These are phyloP conservation scores for Stratiolaelaps scimitus DNA, from an alignment of 1,140 invertebrate genomes.

Conservation along the genomic window DNA sequence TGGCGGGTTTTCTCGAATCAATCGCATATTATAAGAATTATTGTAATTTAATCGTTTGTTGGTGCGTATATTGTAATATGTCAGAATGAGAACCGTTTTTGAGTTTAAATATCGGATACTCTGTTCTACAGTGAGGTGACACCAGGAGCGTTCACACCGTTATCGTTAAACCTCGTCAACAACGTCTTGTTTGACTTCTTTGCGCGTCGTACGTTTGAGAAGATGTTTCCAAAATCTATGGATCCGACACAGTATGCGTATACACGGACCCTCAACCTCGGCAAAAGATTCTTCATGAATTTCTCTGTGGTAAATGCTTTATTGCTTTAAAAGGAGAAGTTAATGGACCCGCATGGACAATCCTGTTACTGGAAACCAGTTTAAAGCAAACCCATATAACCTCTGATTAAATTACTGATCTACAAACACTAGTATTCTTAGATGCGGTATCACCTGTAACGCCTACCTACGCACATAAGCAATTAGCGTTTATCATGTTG, in stretches of 20 bases:
- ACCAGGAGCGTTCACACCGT: background rate
- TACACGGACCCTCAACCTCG: background rate
- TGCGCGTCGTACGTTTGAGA: background rate
- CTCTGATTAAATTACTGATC: too few relatives aligned
- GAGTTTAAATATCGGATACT: background rate
- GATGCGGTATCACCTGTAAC: background rate
- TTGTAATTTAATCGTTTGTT: background rate
- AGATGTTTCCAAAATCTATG: background rate
- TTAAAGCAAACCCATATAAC: too few relatives aligned
- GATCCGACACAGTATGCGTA: background rate
- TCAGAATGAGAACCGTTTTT: background rate
- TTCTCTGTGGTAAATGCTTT: background rate
- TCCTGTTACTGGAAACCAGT: too few relatives aligned
- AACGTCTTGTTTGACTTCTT: background rate
- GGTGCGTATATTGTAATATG: background rate
- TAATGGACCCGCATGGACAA: too few relatives aligned
- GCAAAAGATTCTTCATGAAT: constrained; percentile 10
- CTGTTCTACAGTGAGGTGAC: constrained; percentile 2
- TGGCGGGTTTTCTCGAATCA: too few relatives aligned
- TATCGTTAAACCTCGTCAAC: background rate
- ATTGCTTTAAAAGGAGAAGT: too few relatives aligned
- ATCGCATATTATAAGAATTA: too few relatives aligned
- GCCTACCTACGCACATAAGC: background rate
- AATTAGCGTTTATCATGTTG: background rate
- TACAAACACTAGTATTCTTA: too few relatives aligned